Evolutionary conservation across 2,888 invertebrate species (phyloP), one percentile per base, ranked within the genome.

Genomic region (Endotricha flammealis): DNA sequence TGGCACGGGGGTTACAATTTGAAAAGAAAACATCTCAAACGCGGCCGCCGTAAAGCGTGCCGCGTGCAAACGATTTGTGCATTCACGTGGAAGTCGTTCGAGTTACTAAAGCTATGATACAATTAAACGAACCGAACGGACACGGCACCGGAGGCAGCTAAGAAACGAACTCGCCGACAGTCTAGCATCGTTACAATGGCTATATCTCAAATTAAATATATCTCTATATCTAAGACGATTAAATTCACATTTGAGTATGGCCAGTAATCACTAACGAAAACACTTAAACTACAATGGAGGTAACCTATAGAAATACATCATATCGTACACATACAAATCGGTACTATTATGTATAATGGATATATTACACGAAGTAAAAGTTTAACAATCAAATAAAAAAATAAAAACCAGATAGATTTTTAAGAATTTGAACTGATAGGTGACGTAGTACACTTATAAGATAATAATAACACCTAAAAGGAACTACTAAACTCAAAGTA

Each of bases 201-300:
- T 64, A 61, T 55, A 51, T 55, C 54, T 41, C 48, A 55, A 66
- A 64, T 64, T 50, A 53, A 68, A 57, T 62, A 70, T 56, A 56
- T 51, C 40, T 42, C 64, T 72, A 73, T 58, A 59, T 60, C 42
- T 72, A 62, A 65, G 64, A 76, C 65, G 65, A 68, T 62, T 75
- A 78, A 80, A 77, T 77, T 78, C 80, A 77, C 68, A 59, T 65
- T 64, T 75, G 78, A 82, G 80, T 82, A 80, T 82, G 81, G 74
- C 78, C 56, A 63, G 61, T 71, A 69, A 60, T 66, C 58, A 70
- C 78, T 78, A 79, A 74, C 56, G 60, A 72, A 77, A 81, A 80
- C 76, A 64, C 78, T 81, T 80, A 82, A 33, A 35, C 62, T 66
- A 67, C 50, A 48, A 50, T 53, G 50, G 61, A 76, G 57, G 56